Evolutionary conservation across 2,888 invertebrate genomes (phyloP), one percentile per base, ranked within the genome.

Genomic region (Pyralis farinalis): DNA sequence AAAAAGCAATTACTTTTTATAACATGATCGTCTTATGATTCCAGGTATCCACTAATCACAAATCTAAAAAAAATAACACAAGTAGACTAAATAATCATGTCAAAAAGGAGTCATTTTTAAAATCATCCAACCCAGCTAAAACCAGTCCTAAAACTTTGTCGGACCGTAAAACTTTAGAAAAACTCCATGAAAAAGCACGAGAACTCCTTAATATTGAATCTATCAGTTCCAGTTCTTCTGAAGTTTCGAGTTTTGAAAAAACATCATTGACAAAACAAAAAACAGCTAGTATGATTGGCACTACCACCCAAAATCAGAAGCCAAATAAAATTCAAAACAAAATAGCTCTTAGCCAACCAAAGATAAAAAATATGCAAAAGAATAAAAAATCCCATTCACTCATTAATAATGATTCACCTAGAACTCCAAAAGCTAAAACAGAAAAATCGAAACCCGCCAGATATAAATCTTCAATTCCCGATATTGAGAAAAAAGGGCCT

Each of bases 151-250:
- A 53, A 7, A 28, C 44, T 30, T 42, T 43, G 32, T 59, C 51
- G 31, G 63, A 75, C 44, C 59, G 61, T 12, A 64, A 73, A 46
- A 75, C 73, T 2, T 67, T 87, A 1, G 75, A 81, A 55, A 75
- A 71, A 44, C 69, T 88, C 22, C 88, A 88, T 46, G 72, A 72
- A 49, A 84, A 81, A 58, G 86, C 87, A 4, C 79, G 86, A 56
- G 85, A 81, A 53, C 65, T 88, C 33, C 61, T 88, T 0, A 76
- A 72, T 49, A 69, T 77, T 38, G 67, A 68, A 28, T 74, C 81
- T n/a, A 53, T 66, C 10, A 74, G 67, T 48, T 75, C 81, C 1
- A 76, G 68, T 50, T 71, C 79, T 37, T 75, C 79, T n/a, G 86
- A 87, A 38, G 51, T 49, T 16, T 79, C 82, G 38, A 72, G 53